Base-by-base conservation (phyloP, 92 coral and sea anemone species). In the Pocillopora meandrina region DNA sequence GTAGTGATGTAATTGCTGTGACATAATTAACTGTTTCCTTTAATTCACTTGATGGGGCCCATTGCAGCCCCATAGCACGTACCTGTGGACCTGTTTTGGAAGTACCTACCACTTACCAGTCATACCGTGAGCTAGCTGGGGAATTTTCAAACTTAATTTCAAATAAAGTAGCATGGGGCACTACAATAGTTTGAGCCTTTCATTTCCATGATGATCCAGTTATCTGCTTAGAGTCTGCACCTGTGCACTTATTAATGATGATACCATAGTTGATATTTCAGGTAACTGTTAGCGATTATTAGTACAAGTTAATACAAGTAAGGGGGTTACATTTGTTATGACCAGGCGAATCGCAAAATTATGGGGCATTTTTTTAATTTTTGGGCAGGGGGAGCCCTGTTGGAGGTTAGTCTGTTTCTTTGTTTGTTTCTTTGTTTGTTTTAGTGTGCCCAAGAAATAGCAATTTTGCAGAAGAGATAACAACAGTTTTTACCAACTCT, bases 61-160 rank as follows among this genome's bases (percentile, higher is more conserved):
- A 70, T 72, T 78, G 92, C 35, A 88, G 82, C 64, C 93, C 90
- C 33, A 77, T 90, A 58, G 90, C 79, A 42, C 81, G 69, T 31
- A 88, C 94, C 49, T 91, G 89, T 84, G 89, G 76, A 7, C 91
- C 91, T 64, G 33, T 91, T 72, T 65, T 88, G 57, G 89, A 84
- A 69, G 80, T 91, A 36, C 91, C 91, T 61, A 72, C 84, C 52
- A 78, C 91, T 20, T 79, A 91, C 62, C 85, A 91, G 64, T 71
- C 91, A 14, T 91, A 87, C 56, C 69, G 70, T 19, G 87, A 81
- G 21, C 94, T 91, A 23, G 85, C 82, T 20, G 93, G 87, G 60
- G 90, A 87, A 56, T 87, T 87, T 64, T 69, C 81, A 63, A 72
- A 83, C 64, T 69, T 87, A 18, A 71, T 90, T 87, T 72, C 71